A percentile compares a stretch with the other conserved stretches of the same genome.
Evolutionary conservation across 2,113 vertebrate species (phyloP).

Genomic region (Clinocottus analis): DNA sequence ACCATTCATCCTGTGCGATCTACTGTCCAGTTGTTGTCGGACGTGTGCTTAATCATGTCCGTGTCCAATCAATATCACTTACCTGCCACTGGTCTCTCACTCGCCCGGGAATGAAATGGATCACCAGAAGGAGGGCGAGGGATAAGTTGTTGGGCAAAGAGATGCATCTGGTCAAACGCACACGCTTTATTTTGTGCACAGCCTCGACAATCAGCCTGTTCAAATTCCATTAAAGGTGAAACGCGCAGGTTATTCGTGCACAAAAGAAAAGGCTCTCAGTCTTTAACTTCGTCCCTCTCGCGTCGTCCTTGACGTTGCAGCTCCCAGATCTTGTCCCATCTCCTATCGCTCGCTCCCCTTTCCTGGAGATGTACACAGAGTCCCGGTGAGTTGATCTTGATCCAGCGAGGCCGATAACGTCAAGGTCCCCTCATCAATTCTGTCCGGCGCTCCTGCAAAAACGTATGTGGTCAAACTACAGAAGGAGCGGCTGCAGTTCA

Average conservation of each 20-base stretch:
- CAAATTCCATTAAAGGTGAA: slow-evolving; percentile 32
- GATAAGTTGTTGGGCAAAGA: not conserved
- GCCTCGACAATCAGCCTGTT: slow-evolving; percentile 25
- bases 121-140: not conserved
- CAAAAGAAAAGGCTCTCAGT: slow-evolving; percentile 5
- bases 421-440: slow-evolving; percentile 71
- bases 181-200: not conserved
- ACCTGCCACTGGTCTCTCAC: slow-evolving; percentile 13
- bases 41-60: slow-evolving; percentile 35
- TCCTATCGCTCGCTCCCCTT: slow-evolving; percentile 6
- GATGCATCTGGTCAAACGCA: slow-evolving; percentile 32
- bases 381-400: slow-evolving; percentile 69
- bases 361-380: slow-evolving; percentile 65
- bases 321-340: slow-evolving; percentile 28
- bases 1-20: slow-evolving; percentile 14
- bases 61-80: slow-evolving; percentile 28
- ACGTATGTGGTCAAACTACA: slow-evolving; percentile 25
- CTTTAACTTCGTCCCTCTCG: not conserved
- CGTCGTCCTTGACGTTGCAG: slow-evolving; percentile 17
- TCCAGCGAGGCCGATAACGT: slow-evolving; percentile 71
- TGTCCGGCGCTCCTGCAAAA: slow-evolving; percentile 6
- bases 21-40: slow-evolving; percentile 18
- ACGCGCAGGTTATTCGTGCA: slow-evolving; percentile 7
- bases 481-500: slow-evolving; percentile 10
- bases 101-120: slow-evolving; percentile 24